Conservation (phyloP, 1,140 invertebrate species). For the Drosophila arizonae region DNA sequence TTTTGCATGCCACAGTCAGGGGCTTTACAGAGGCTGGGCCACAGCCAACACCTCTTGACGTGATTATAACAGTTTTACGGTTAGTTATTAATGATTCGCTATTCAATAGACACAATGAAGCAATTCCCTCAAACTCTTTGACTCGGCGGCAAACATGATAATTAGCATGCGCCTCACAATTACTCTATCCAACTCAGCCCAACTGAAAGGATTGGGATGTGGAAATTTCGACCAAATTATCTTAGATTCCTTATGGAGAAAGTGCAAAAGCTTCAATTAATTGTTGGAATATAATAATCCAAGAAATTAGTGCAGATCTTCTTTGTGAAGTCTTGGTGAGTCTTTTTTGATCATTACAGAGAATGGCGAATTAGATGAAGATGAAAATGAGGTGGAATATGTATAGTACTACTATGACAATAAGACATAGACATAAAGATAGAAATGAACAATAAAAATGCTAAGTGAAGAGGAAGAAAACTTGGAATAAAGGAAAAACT, state of each 20-base stretch:
- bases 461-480: not conserved
- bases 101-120: constrained; percentile 38
- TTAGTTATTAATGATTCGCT: constrained; percentile 71
- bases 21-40: constrained; percentile 24
- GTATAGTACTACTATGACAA: no score
- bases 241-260: not conserved
- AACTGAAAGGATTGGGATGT: not conserved
- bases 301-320: not conserved
- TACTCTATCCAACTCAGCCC: not conserved
- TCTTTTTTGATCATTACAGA: not conserved
- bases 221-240: not conserved
- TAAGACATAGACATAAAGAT: not conserved
- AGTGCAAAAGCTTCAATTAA: constrained; percentile 6
- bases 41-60: constrained; percentile 58
- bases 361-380: not conserved
- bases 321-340: not conserved
- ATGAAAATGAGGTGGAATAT: no score
- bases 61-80: constrained; percentile 77
- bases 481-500: not conserved
- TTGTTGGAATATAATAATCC: not conserved
- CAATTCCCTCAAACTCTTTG: not conserved
- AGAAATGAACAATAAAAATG: not conserved
- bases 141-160: constrained; percentile 5
- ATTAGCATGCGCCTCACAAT: constrained; percentile 25
- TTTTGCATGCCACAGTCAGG: constrained; percentile 38